A percentile compares a stretch with the other conserved stretches of the same genome.
phyloP scores from a whole-genome alignment of 1,140 invertebrate genomes.

The Lepidurus apus region DNA sequence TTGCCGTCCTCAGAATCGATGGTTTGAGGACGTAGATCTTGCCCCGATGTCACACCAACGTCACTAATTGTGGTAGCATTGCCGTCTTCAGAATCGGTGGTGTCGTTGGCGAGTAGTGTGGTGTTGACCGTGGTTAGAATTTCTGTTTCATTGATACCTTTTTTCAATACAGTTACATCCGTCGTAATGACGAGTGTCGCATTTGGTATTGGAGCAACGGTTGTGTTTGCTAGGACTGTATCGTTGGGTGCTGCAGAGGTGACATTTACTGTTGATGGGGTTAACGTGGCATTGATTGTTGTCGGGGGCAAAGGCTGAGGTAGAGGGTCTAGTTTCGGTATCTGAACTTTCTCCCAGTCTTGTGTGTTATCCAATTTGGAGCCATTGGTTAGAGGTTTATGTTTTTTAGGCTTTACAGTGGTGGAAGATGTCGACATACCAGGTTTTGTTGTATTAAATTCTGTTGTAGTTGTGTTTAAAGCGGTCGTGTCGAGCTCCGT shows the following conservation, averaged over 20 bases:
- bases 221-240: conserved; percentile 22
- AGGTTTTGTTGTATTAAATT: not conserved
- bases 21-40: no score
- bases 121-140: no score
- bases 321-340: conserved; percentile 25
- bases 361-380: conserved; percentile 34
- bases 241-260: conserved; percentile 30
- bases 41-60: no score
- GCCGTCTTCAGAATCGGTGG: no score
- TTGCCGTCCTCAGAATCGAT: no score
- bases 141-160: no score
- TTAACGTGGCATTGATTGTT: conserved; percentile 29
- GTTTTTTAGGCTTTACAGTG: conserved; percentile 37
- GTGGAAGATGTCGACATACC: conserved; percentile 31
- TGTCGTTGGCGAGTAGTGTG: no score
- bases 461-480: no score
- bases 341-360: conserved; percentile 36
- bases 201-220: not conserved
- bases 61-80: no score
- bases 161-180: no score
- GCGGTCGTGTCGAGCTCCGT: no score
- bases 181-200: no score
- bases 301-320: conserved; percentile 27
- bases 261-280: conserved; percentile 26
- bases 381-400: conserved; percentile 38